Evolutionary conservation across 1,140 invertebrate genomes (phyloP).

Genomic region (Agrilus planipennis): DNA sequence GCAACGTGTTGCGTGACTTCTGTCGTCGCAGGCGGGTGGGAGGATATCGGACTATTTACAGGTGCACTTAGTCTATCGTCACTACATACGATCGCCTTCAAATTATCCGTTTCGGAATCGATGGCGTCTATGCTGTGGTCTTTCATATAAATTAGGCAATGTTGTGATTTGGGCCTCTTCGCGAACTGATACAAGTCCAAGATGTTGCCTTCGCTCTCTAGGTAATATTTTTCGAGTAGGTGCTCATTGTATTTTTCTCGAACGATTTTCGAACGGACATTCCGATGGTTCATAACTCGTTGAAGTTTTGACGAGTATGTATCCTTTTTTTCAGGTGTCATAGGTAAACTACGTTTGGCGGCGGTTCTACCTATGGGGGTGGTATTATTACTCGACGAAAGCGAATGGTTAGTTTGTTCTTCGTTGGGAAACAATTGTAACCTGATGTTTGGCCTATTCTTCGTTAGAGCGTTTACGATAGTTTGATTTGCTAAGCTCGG

Average conservation of each 20-base stretch:
- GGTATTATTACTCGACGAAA: slow-evolving; percentile 21
- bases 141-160: slow-evolving; percentile 62
- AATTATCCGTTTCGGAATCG: slow-evolving; percentile 44
- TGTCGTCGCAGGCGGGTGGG: background rate
- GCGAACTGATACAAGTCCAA: slow-evolving; percentile 76
- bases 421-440: slow-evolving; percentile 23
- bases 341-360: slow-evolving; percentile 21
- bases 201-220: slow-evolving; percentile 74
- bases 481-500: slow-evolving; percentile 31
- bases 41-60: slow-evolving; percentile 7
- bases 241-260: slow-evolving; percentile 60
- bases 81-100: slow-evolving; percentile 9
- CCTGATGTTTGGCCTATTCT: slow-evolving; percentile 21
- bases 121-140: slow-evolving; percentile 60
- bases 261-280: slow-evolving; percentile 29
- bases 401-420: slow-evolving; percentile 31
- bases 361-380: slow-evolving; percentile 18
- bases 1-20: background rate
- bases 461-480: slow-evolving; percentile 32
- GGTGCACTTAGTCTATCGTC: too few relatives aligned
- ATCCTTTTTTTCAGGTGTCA: slow-evolving; percentile 28
- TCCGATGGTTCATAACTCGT: slow-evolving; percentile 30
- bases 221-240: slow-evolving; percentile 71
- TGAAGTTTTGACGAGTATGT: slow-evolving; percentile 26
- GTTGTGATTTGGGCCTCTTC: slow-evolving; percentile 58